Percentiles rank a stretch among this genome's conserved stretches.
Conservation (phyloP, 2,888 invertebrate species). For the Suillia variegata region DNA sequence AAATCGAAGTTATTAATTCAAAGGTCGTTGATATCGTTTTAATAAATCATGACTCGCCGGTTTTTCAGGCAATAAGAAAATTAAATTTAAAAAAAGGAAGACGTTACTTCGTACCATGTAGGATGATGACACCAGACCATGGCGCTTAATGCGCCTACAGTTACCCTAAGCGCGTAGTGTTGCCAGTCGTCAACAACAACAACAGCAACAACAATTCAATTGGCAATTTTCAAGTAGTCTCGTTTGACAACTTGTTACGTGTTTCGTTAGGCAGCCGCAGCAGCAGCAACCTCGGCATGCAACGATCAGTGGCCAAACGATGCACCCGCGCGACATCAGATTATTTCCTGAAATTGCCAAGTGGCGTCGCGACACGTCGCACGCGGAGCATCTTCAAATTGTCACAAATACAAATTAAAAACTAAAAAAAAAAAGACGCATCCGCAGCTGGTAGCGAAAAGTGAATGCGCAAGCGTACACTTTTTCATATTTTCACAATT, state of each 20-base stretch:
- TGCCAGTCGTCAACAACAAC: background rate
- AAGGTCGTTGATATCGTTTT: no score
- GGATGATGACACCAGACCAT: background rate
- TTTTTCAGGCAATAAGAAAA: no score
- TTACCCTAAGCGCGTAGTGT: no score
- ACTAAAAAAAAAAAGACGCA: background rate
- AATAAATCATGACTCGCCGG: no score
- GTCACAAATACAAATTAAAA: background rate
- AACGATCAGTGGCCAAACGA: no score
- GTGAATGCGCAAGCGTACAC: background rate
- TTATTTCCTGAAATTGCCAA: conserved; percentile 43
- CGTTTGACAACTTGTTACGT: conserved; percentile 52
- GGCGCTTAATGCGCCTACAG: background rate
- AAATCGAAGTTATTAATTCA: no score
- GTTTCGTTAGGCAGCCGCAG: conserved; percentile 17
- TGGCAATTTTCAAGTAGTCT: conserved; percentile 42
- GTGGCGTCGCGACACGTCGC: conserved; percentile 28
- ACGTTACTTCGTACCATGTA: background rate
- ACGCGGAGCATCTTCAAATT: conserved; percentile 45
- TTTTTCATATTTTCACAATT: background rate
- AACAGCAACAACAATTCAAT: conserved; percentile 34
- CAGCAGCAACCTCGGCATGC: no score
- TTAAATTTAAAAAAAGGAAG: no score
- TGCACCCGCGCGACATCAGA: conserved; percentile 26
- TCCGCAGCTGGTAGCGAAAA: background rate